phyloP scores from a whole-genome alignment of 2,797 vertebrate species.

The Thamnophis elegans region DNA sequence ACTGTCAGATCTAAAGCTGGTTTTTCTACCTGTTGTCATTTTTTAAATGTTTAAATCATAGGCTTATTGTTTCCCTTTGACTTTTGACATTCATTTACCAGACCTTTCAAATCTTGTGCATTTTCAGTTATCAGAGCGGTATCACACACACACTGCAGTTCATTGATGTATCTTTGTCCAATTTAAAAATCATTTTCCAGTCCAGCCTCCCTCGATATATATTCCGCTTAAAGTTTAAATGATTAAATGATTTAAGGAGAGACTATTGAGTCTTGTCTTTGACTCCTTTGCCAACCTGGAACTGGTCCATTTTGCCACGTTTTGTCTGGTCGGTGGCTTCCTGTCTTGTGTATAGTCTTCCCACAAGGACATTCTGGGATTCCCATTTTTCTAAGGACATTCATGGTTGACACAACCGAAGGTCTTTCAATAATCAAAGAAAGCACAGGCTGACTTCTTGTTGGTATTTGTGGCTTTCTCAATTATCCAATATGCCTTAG shows the following conservation, averaged over 20 bases:
- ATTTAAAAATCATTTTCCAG: background rate
- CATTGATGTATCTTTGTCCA: background rate
- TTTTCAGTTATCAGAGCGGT: background rate
- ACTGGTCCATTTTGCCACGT: background rate
- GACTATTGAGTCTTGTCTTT: background rate
- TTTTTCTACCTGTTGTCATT: background rate
- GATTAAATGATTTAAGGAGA: background rate
- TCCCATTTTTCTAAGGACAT: background rate
- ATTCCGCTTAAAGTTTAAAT: background rate
- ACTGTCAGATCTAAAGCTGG: background rate
- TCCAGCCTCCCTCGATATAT: background rate
- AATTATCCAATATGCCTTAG: background rate
- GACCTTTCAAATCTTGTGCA: background rate
- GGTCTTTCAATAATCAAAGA: background rate
- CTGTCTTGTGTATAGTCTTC: background rate
- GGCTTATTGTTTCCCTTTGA: background rate
- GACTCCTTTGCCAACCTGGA: background rate
- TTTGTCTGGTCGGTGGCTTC: background rate
- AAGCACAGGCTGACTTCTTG: background rate
- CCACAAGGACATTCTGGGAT: background rate
- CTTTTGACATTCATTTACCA: background rate
- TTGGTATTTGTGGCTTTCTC: background rate
- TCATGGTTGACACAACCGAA: background rate
- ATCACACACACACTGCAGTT: background rate
- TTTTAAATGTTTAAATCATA: background rate